Conservation (phyloP, 2,888 invertebrate species). For the Ophion slaviceki region DNA sequence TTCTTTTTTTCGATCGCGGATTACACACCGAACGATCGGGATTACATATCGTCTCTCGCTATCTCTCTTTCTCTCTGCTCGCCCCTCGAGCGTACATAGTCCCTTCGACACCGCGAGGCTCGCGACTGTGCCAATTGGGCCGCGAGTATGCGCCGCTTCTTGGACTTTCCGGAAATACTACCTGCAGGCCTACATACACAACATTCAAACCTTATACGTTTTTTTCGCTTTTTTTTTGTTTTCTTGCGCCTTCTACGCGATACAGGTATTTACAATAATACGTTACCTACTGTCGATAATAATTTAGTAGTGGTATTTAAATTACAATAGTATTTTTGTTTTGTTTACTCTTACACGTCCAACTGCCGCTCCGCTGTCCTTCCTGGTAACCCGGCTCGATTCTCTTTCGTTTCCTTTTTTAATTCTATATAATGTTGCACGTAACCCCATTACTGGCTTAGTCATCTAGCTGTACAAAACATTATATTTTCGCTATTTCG, state of each 20-base stretch:
- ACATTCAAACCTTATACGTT: slow-evolving; percentile 69
- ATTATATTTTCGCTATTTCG: slow-evolving; percentile 79
- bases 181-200: slow-evolving; percentile 68
- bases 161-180: slow-evolving; percentile 69
- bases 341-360: slow-evolving; percentile 44
- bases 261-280: slow-evolving; percentile 81
- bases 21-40: slow-evolving; percentile 52
- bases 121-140: slow-evolving; percentile 62
- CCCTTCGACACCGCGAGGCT: slow-evolving; percentile 28
- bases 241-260: slow-evolving; percentile 65
- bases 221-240: slow-evolving; percentile 37
- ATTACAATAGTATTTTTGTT: slow-evolving; percentile 80
- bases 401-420: slow-evolving; percentile 46
- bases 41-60: not conserved
- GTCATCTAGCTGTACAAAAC: slow-evolving; percentile 83
- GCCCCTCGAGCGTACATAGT: not conserved
- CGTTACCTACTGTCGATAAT: slow-evolving; percentile 76
- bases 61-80: slow-evolving; percentile 16
- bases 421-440: slow-evolving; percentile 82
- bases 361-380: slow-evolving; percentile 1
- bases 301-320: slow-evolving; percentile 78
- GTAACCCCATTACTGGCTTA: slow-evolving; percentile 83
- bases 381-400: not conserved
- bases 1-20: slow-evolving; percentile 44
- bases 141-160: slow-evolving; percentile 53